Conservation (phyloP, 1,140 invertebrate species). For the Megalopta genalis region DNA sequence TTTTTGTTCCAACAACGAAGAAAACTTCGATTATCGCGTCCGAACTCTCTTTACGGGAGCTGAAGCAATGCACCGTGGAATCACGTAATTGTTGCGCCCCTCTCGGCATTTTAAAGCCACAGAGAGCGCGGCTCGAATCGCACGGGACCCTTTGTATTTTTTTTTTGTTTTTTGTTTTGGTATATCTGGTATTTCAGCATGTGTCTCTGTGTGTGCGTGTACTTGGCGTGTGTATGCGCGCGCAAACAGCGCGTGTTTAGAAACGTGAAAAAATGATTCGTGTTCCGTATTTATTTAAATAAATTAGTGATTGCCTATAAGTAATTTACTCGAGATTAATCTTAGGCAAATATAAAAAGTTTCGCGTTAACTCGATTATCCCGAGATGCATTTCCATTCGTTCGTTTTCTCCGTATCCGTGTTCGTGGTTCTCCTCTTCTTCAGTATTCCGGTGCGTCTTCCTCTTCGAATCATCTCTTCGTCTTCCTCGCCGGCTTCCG, state of each 20-base stretch:
- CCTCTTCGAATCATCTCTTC: neutral
- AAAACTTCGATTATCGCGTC: no score
- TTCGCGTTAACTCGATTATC: conserved; percentile 59
- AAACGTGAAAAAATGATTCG: conserved; percentile 74
- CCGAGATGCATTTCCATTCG: conserved; percentile 42
- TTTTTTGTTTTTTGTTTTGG: no score
- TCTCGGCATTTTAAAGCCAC: no score
- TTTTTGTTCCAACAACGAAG: no score
- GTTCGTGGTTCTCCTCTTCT: neutral
- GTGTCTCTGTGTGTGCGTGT: neutral
- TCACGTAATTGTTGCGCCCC: no score
- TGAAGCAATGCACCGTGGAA: no score
- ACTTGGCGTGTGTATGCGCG: conserved; percentile 2
- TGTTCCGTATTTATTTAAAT: conserved; percentile 69
- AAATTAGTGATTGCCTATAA: conserved; percentile 73
- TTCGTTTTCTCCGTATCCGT: conserved; percentile 18
- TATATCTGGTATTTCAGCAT: neutral
- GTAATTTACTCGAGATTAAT: conserved; percentile 66
- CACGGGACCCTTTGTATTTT: neutral
- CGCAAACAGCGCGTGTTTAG: conserved; percentile 64
- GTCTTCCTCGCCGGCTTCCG: neutral
- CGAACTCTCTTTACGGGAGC: no score
- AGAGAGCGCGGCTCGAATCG: no score
- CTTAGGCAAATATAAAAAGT: conserved; percentile 74
- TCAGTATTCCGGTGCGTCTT: neutral